Evolutionary conservation across 2,113 vertebrate species (phyloP).

Genomic region (Carlito syrichta): DNA sequence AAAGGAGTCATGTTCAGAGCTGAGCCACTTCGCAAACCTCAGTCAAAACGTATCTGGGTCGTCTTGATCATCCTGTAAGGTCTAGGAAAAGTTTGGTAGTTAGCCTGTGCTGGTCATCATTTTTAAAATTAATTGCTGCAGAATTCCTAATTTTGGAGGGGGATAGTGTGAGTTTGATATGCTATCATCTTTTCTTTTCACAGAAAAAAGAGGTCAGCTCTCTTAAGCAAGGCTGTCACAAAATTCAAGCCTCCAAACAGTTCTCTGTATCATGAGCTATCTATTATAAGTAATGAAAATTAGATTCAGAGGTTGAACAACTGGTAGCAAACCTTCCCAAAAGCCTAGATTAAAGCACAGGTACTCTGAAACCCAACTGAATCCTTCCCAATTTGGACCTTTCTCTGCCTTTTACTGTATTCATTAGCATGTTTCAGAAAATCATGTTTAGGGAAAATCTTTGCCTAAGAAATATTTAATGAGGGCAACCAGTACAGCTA

Average conservation of each 20-base stretch:
- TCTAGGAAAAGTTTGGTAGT: neutral
- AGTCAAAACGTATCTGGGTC: neutral
- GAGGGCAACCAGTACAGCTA: neutral
- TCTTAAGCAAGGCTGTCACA: neutral
- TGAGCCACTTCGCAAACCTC: neutral
- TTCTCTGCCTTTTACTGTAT: neutral
- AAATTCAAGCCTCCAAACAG: neutral
- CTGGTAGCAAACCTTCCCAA: neutral
- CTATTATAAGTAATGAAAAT: neutral
- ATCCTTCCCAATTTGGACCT: neutral
- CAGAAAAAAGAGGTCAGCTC: neutral
- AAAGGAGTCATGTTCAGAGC: neutral
- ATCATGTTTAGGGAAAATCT: neutral
- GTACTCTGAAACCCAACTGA: neutral
- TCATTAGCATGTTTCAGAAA: neutral
- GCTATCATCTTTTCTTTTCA: neutral
- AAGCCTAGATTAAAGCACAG: neutral
- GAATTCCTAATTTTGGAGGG: neutral
- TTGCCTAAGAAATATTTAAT: conserved; percentile 48
- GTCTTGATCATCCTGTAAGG: neutral
- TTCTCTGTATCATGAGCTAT: neutral
- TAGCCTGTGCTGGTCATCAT: neutral
- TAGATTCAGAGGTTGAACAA: neutral
- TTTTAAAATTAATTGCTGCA: neutral
- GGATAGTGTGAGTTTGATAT: neutral